Evolutionary conservation across 2,888 invertebrate genomes (phyloP).

Genomic region (Tetragnatha montana): DNA sequence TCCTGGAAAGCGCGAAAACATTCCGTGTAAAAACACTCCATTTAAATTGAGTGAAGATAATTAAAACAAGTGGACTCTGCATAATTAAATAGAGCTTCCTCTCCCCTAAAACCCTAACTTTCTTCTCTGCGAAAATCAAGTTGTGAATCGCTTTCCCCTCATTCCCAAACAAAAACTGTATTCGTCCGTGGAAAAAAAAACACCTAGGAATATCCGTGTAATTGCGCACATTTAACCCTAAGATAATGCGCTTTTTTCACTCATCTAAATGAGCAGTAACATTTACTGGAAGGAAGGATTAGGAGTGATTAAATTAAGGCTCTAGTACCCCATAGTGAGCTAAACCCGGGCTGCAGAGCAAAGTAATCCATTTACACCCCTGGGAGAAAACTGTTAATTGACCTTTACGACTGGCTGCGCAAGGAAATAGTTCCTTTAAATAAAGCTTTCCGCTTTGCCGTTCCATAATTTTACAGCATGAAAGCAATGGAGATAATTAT

Average conservation of each 20-base stretch:
- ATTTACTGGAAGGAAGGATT: slow-evolving; percentile 41
- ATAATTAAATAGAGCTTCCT: slow-evolving; percentile 44
- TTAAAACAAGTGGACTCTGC: slow-evolving; percentile 32
- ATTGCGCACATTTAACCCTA: slow-evolving; percentile 41
- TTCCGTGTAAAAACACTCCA: slow-evolving; percentile 7
- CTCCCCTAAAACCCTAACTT: slow-evolving; percentile 7
- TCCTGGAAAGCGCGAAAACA: slow-evolving; percentile 1
- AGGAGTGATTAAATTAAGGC: slow-evolving; percentile 51
- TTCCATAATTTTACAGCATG: slow-evolving; percentile 26
- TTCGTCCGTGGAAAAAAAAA: slow-evolving; percentile 1
- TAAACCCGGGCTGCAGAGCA: slow-evolving; percentile 9
- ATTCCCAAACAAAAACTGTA: slow-evolving; percentile 15
- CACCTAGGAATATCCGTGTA: slow-evolving; percentile 38
- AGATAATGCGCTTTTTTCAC: slow-evolving; percentile 37
- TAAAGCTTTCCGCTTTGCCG: slow-evolving; percentile 18
- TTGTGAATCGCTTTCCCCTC: neutral
- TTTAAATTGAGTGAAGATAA: slow-evolving; percentile 39
- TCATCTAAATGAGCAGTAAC: slow-evolving; percentile 16
- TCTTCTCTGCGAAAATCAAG: neutral
- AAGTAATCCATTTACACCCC: slow-evolving; percentile 46
- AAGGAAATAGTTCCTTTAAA: slow-evolving; percentile 56
- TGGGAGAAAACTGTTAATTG: slow-evolving; percentile 52
- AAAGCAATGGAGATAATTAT: slow-evolving; percentile 48
- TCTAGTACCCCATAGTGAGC: slow-evolving; percentile 7
- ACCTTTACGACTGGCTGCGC: slow-evolving; percentile 47